Percentiles rank a stretch among this genome's conserved stretches.
phyloP scores from a whole-genome alignment of 2,888 invertebrate species.

The Lampropteryx suffumata region DNA sequence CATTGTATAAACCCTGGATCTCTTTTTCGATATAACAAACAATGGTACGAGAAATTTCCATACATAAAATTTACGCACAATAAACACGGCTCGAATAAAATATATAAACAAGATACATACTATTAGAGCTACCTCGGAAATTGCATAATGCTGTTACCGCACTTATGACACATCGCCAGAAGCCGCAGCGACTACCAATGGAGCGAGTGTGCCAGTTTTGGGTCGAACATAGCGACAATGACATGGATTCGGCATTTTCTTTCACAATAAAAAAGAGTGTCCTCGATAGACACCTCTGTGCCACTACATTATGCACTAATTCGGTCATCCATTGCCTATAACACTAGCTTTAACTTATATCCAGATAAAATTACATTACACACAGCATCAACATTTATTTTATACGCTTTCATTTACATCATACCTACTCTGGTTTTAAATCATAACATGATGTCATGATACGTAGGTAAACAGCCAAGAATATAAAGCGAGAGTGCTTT shows the following conservation, averaged over 20 bases:
- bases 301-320: not conserved
- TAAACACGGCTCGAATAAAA: conserved; percentile 46
- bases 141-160: conserved; percentile 66
- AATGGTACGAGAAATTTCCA: conserved; percentile 45
- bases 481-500: conserved; percentile 67
- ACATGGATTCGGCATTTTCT: conserved; percentile 68
- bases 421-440: conserved; percentile 10
- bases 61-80: conserved; percentile 26
- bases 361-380: not conserved
- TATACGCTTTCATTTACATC: conserved; percentile 18
- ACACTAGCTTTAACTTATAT: not conserved
- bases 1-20: conserved; percentile 35
- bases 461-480: conserved; percentile 33
- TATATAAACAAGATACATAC: conserved; percentile 50
- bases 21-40: conserved; percentile 37
- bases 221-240: conserved; percentile 59
- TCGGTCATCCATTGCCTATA: no score
- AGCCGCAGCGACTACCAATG: conserved; percentile 59
- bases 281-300: conserved; percentile 38
- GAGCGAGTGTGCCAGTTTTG: conserved; percentile 60
- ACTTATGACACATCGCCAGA: conserved; percentile 65
- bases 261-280: conserved; percentile 66
- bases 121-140: conserved; percentile 53
- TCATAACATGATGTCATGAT: conserved; percentile 33
- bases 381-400: not conserved